Base-by-base conservation (phyloP, 2,888 invertebrate species). In the Thymelicus sylvestris region DNA sequence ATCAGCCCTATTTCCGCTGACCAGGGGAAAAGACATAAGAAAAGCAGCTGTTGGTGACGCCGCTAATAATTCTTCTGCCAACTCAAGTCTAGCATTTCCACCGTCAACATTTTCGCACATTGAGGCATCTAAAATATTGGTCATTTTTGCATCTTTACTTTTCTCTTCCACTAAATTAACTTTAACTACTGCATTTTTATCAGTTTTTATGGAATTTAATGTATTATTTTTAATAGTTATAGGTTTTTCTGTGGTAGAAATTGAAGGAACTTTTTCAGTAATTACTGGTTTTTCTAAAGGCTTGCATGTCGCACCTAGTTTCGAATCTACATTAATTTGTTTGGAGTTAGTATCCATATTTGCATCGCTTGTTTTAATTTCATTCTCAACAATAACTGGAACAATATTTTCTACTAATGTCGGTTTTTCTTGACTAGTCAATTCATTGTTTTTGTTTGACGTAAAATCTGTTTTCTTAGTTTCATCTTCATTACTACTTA, bases 1-100 rank as follows among this genome's bases (percentile, higher is more conserved):
- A 61, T 94, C 94, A 44, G 93, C 94, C 77, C 94, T 87, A 73
- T 93, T 93, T 2, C 94, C 94, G 79, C 93, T 96, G 0, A 97
- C 97, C 63, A 97, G 86, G 0, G 97, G 97, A 80, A 97, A 97
- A 2, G 96, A 96, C 90, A 96, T 94, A 12, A 97, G 89, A 82
- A 97, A 97, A 1, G 97, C 97, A 13, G 97, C 97, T 2, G 97
- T 97, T 6, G 97, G 97, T 2, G 97, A 97, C 66, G 94, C 92
- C 67, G 94, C 94, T 75, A 93, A 78, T 79, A 93, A 91, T 73
- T 93, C 93, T 81, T 93, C 93, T 3, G 93, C 95, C 76, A 95
- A 86, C 81, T 95, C 95, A 76, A 95, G 90, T 41, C 95, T 90
- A 63, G 94, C 95, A 77, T 95, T 94, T 19, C 95, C 95, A 60